A percentile compares a stretch with the other conserved stretches of the same genome.
These are phyloP conservation scores for Caerostris extrusa DNA, from an alignment of 1,140 invertebrate genomes.

Conservation along the genomic window DNA sequence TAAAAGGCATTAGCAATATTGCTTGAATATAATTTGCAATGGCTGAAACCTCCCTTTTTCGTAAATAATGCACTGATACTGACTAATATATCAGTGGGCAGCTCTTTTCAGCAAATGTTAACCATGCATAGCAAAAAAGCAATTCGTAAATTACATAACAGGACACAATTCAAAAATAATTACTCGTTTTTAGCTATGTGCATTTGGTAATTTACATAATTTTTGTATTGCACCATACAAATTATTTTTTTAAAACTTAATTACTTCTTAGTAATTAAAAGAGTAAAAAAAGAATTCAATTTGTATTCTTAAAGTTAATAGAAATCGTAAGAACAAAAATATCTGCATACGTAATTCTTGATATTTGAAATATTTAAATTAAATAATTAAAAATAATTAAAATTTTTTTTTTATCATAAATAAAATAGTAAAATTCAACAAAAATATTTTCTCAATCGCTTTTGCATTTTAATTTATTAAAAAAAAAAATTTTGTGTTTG, in stretches of 20 bases:
- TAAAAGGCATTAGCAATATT: conserved; percentile 39
- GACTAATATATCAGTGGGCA: conserved; percentile 66
- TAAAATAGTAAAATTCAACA: too few relatives aligned
- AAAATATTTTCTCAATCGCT: too few relatives aligned
- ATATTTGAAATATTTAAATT: too few relatives aligned
- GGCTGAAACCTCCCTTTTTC: background rate
- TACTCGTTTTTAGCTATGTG: background rate
- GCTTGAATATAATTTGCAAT: conserved; percentile 11
- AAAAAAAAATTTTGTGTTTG: too few relatives aligned
- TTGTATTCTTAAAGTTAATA: too few relatives aligned
- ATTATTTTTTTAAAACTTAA: background rate
- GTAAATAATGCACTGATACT: conserved; percentile 55
- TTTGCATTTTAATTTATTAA: too few relatives aligned
- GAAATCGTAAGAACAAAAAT: too few relatives aligned
- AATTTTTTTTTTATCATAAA: too few relatives aligned
- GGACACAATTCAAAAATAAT: background rate
- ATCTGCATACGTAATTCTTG: too few relatives aligned
- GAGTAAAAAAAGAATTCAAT: too few relatives aligned
- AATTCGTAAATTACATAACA: background rate
- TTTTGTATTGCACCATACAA: background rate
- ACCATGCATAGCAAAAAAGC: conserved; percentile 17
- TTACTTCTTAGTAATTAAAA: too few relatives aligned
- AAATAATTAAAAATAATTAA: too few relatives aligned
- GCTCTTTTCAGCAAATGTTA: background rate
- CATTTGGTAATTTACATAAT: background rate